Evolutionary conservation across 2,888 invertebrate species (phyloP).

Genomic region (Pammene fasciana): DNA sequence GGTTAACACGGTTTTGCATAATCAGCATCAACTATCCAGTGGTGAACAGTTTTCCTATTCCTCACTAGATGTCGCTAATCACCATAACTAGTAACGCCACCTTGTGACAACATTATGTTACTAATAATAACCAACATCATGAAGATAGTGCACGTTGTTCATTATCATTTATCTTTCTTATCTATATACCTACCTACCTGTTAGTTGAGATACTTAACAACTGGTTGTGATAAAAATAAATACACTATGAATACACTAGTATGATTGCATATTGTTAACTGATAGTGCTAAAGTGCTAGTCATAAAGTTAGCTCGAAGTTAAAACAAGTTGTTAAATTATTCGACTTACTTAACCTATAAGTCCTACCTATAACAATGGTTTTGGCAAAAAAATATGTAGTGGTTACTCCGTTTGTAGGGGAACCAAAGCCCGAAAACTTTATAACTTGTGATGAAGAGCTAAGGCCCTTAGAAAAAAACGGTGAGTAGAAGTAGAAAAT

Average conservation of each 20-base stretch:
- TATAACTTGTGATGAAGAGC: slow-evolving; percentile 84
- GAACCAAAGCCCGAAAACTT: slow-evolving; percentile 85
- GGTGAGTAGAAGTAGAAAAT: slow-evolving; percentile 70
- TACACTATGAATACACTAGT: not conserved
- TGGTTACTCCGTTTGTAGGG: slow-evolving; percentile 83
- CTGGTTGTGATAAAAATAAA: slow-evolving; percentile 23
- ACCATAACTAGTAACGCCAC: not conserved
- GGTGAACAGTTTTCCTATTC: not conserved
- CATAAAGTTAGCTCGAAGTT: too few species aligned
- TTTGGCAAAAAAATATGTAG: slow-evolving; percentile 83
- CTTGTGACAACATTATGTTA: not conserved
- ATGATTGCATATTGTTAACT: not conserved
- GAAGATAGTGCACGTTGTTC: slow-evolving; percentile 14
- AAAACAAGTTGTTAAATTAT: too few species aligned
- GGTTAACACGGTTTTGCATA: too few species aligned
- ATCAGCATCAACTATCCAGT: too few species aligned
- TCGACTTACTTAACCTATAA: too few species aligned
- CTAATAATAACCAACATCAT: not conserved
- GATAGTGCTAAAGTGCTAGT: not conserved
- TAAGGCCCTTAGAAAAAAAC: slow-evolving; percentile 84
- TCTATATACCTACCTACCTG: not conserved
- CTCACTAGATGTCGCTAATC: not conserved
- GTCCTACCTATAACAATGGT: slow-evolving; percentile 69
- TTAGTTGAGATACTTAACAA: not conserved
- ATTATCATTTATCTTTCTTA: slow-evolving; percentile 8